Base-by-base conservation (phyloP, 35 echinoderm and acorn worm species). In the Strongylocentrotus purpuratus region DNA sequence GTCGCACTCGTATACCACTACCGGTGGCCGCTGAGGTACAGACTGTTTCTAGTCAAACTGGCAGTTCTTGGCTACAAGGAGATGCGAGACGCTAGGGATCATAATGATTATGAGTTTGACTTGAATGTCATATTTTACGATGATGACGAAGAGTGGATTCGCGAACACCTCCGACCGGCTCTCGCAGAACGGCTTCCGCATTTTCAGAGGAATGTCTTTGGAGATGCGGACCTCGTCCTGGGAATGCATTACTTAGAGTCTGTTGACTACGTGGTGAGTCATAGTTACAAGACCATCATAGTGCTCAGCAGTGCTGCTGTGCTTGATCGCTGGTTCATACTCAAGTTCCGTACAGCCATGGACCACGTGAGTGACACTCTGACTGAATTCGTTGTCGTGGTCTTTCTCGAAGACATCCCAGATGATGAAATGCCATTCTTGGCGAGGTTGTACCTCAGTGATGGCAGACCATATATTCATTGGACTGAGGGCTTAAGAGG, bases 211-310 rank as follows among this genome's bases (percentile, higher is more conserved):
- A 33, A 45, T 10, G 87, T 46, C 45, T 45, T 89, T 41, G 87
- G 87, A 3, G 87, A 89, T 9, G 87, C 12, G 31, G 87, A 33
- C 12, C 87, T 89, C 33, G 45, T 33, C 9, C 31, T 89, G 25
- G 87, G 87, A 9, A 89, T 89, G 87, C 45, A 89, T 46, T 89
- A 89, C 9, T 46, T 89, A 31, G 87, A 89, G 45, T 33, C 87
- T 9, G 87, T 89, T 31, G 45, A 89, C 33, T 46, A 45, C 45
- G 33, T 89, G 32, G 87, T 89, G 35, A 41, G 35, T 3, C 35
- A 41, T 41, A 41, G 35, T 41, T 41, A 41, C 35, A 41, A 41
- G 35, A 41, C 35, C 35, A 41, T 41, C 35, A 41, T 41, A 41
- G 35, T 41, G 35, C 35, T 41, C 35, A 41, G 35, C 35, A 41